These are phyloP conservation scores for Alouatta palliata DNA, from an alignment of 2,113 vertebrate species.

Conservation along the genomic window DNA sequence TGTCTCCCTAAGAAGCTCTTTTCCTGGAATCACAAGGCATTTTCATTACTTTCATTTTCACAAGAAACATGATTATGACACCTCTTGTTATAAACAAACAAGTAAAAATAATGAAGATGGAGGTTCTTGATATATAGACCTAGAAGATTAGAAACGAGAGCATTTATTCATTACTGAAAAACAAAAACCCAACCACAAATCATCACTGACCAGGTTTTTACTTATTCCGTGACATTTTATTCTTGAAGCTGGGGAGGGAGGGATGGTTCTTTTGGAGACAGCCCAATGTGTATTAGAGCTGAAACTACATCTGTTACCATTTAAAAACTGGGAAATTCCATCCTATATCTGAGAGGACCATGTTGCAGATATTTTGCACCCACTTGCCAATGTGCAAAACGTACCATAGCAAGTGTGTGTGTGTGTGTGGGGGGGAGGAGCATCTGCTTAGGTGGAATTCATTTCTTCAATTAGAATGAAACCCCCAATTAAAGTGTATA, in stretches of 20 bases:
- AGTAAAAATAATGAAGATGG: conserved; percentile 59
- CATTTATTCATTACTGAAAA: conserved; percentile 52
- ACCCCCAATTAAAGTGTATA: conserved; percentile 70
- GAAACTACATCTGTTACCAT: conserved; percentile 70
- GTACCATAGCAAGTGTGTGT: conserved; percentile 43
- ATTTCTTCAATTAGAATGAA: conserved; percentile 71
- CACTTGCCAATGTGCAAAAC: conserved; percentile 71
- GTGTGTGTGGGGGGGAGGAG: neutral
- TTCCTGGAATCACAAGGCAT: conserved; percentile 82
- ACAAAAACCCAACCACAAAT: neutral
- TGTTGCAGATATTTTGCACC: conserved; percentile 73
- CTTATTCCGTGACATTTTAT: conserved; percentile 59
- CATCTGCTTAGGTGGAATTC: conserved; percentile 72
- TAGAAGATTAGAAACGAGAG: conserved; percentile 16
- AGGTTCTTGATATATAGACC: conserved; percentile 58
- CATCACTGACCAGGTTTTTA: conserved; percentile 11
- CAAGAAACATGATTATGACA: conserved; percentile 78
- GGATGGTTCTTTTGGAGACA: conserved; percentile 64
- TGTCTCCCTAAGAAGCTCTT: conserved; percentile 77
- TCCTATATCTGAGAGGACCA: conserved; percentile 66
- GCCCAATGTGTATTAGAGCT: conserved; percentile 75
- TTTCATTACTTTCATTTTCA: conserved; percentile 80
- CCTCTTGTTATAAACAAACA: conserved; percentile 74
- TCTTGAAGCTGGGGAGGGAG: conserved; percentile 60
- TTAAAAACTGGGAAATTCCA: conserved; percentile 65